Evolutionary conservation across 2,113 vertebrate species (phyloP).

Genomic region (Tetrax tetrax): DNA sequence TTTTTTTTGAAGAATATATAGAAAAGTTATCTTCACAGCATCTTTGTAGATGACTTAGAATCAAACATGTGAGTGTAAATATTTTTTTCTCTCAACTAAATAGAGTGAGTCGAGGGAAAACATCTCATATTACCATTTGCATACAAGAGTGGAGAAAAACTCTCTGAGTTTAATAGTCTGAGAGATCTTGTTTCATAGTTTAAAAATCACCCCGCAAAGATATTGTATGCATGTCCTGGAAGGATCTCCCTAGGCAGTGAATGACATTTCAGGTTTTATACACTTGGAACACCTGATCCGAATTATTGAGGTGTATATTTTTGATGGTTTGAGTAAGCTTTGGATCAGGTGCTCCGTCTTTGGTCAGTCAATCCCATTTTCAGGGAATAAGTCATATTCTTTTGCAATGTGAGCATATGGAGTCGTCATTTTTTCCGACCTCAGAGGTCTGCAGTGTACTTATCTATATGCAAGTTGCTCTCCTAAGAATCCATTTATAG

Average conservation of each 20-base stretch:
- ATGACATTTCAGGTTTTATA: neutral
- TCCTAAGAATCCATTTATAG: neutral
- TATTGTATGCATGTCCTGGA: neutral
- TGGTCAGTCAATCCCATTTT: neutral
- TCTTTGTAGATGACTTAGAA: neutral
- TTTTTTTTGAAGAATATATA: neutral
- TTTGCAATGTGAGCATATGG: neutral
- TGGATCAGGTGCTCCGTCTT: neutral
- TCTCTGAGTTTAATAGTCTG: neutral
- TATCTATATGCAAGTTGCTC: neutral
- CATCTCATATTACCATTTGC: neutral
- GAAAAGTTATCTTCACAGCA: neutral
- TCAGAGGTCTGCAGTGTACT: neutral
- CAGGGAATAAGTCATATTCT: neutral
- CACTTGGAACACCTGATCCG: neutral
- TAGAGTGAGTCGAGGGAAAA: neutral
- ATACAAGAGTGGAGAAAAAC: neutral
- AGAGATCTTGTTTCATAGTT: neutral
- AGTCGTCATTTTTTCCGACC: neutral
- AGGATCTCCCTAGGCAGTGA: neutral
- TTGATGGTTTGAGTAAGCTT: neutral
- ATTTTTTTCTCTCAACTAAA: neutral
- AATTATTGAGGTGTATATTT: neutral
- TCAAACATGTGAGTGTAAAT: neutral
- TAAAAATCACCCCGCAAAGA: neutral